Evolutionary conservation across 2,113 vertebrate genomes (phyloP), one percentile per base, ranked within the genome.

Genomic region (Ornithorhynchus anatinus): DNA sequence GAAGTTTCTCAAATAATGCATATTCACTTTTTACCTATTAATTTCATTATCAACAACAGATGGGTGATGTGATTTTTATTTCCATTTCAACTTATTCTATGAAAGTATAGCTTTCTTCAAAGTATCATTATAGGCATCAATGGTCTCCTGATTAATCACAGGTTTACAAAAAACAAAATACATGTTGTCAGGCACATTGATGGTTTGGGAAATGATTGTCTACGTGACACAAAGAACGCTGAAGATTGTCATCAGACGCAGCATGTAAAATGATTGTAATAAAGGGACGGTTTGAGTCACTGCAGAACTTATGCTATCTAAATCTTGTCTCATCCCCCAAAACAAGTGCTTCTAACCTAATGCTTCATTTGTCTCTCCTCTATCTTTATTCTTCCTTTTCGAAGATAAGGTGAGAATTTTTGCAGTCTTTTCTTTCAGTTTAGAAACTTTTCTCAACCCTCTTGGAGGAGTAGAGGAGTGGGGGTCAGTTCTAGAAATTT

Each of bases 41-140:
- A 70, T 90, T 86, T 83, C 71, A 32, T 71, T 77, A 67, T 84
- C 73, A 78, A 75, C 83, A 83, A 65, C 69, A 80, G 62, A 74
- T 57, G 50, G 15, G 20, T 80, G 47, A 44, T 77, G 31, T 77
- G 53, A 71, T 56, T 59, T 36, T 25, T 2, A 39, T 43, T 59
- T 57, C n/a, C 23, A 59, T 40, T 80, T 79, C 72, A 54, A 67
- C 5, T 1, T 59, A 3, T 65, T 83, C 82, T 35, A 32, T 3
- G 2, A 23, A 72, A 68, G 2, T 72, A 62, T 39, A 7, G 8
- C 39, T 15, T 72, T 86, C 39, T 31, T 23, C 7, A 60, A 17
- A 23, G 58, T 53, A 43, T 27, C 6, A 12, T 56, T 67, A 39
- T 71, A 51, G 57, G 17, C 13, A 58, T 69, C 25, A 52, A 3